phyloP scores from a whole-genome alignment of 2,797 vertebrate genomes.

The Odontamblyopus rebecca region DNA sequence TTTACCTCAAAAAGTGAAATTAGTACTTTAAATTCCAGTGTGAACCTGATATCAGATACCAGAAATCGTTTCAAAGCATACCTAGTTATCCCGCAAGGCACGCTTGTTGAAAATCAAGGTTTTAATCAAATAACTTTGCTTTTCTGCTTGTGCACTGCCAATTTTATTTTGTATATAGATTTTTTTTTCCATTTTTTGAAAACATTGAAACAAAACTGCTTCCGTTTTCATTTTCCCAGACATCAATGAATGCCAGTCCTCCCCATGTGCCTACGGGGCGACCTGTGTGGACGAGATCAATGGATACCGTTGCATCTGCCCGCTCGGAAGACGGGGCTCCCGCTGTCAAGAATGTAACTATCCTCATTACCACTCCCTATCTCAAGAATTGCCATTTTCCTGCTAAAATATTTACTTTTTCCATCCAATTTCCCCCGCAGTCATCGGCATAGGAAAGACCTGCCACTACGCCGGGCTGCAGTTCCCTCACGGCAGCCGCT shows the following conservation, averaged over 20 bases:
- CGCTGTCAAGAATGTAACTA: conserved; percentile 93
- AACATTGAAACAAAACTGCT: not conserved
- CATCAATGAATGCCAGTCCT: conserved; percentile 97
- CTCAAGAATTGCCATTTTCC: too few species aligned
- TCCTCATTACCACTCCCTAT: not conserved
- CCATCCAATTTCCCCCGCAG: conserved; percentile 58
- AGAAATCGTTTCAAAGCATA: too few species aligned
- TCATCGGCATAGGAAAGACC: conserved; percentile 85
- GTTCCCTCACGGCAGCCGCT: conserved; percentile 89
- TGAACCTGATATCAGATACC: too few species aligned
- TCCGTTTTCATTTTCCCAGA: conserved; percentile 68
- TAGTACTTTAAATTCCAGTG: not conserved
- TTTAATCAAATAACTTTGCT: too few species aligned
- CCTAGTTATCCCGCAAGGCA: too few species aligned
- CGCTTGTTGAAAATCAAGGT: too few species aligned
- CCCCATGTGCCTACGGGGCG: conserved; percentile 92
- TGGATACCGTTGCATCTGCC: conserved; percentile 91
- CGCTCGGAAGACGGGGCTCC: conserved; percentile 84
- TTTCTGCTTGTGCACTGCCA: too few species aligned
- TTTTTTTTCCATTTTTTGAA: too few species aligned
- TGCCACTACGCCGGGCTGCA: conserved; percentile 87
- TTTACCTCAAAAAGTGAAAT: not conserved
- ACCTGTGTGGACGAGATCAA: conserved; percentile 97
- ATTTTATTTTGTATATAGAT: too few species aligned
- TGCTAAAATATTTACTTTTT: not conserved